Conservation (phyloP, 2,113 vertebrate genomes). For the Parus major region DNA sequence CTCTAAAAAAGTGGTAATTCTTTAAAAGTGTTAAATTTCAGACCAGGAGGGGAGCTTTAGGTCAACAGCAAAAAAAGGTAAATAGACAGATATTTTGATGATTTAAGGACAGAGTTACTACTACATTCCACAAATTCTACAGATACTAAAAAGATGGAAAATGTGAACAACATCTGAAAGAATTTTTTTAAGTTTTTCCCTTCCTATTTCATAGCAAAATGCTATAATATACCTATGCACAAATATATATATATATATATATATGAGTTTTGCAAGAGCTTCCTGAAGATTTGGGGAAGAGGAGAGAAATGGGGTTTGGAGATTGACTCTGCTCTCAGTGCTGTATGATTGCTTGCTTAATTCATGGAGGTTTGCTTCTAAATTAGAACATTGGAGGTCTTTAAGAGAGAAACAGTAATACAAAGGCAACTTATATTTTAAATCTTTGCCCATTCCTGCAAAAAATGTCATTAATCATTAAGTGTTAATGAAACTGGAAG, state of each 20-base stretch:
- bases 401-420: not conserved
- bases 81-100: not conserved
- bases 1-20: not conserved
- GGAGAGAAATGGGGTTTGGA: not conserved
- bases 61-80: not conserved
- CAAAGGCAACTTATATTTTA: not conserved
- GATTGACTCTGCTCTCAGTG: not conserved
- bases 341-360: not conserved
- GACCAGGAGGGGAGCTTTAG: fast-evolving
- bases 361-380: not conserved
- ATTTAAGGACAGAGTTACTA: not conserved
- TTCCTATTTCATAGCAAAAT: not conserved
- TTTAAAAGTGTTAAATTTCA: not conserved
- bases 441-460: not conserved
- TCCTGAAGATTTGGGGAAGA: fast-evolving
- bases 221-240: not conserved
- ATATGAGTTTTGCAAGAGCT: not conserved
- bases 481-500: not conserved
- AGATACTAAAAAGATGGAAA: not conserved
- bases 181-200: not conserved
- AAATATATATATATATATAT: not conserved
- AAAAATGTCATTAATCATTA: not conserved
- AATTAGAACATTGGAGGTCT: not conserved
- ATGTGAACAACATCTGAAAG: not conserved
- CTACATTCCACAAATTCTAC: not conserved